These are phyloP conservation scores for Crotalus tigris DNA, from an alignment of 2,113 vertebrate genomes.

Conservation along the genomic window DNA sequence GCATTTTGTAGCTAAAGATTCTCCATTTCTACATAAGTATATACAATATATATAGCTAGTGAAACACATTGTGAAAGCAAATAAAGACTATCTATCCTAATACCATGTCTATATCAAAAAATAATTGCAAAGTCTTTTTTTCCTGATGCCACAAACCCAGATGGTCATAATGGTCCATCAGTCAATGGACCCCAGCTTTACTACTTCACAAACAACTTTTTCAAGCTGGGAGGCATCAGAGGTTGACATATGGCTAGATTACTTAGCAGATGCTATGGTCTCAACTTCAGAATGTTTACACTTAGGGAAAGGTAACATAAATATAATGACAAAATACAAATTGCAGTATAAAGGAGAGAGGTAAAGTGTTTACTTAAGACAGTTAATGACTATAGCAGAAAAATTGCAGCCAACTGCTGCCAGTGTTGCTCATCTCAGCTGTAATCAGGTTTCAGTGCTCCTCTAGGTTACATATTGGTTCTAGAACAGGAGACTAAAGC, in stretches of 20 bases:
- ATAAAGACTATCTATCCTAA: not conserved
- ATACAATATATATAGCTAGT: not conserved
- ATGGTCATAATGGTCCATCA: constrained; percentile 33
- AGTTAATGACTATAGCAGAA: not conserved
- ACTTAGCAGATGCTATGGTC: not conserved
- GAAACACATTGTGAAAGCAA: not conserved
- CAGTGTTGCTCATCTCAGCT: not conserved
- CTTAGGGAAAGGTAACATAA: not conserved
- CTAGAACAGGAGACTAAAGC: not conserved
- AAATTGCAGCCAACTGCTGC: not conserved
- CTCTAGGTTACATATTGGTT: not conserved
- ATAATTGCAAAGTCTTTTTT: constrained; percentile 41
- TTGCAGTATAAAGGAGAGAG: not conserved
- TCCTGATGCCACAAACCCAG: constrained; percentile 17
- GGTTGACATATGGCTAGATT: not conserved
- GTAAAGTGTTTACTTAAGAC: not conserved
- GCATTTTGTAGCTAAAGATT: not conserved
- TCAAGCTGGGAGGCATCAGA: constrained; percentile 15
- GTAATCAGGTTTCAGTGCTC: not conserved
- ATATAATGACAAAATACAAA: not conserved
- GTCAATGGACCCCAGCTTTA: constrained; percentile 5
- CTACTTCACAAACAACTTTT: constrained; percentile 8
- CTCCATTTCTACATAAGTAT: not conserved
- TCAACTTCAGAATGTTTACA: not conserved
- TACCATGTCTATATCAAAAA: constrained; percentile 12